Percentiles rank a stretch among this genome's conserved stretches.
phyloP scores from a whole-genome alignment of 35 echinoderm and acorn worm species.

The Ophioderma brevispina region DNA sequence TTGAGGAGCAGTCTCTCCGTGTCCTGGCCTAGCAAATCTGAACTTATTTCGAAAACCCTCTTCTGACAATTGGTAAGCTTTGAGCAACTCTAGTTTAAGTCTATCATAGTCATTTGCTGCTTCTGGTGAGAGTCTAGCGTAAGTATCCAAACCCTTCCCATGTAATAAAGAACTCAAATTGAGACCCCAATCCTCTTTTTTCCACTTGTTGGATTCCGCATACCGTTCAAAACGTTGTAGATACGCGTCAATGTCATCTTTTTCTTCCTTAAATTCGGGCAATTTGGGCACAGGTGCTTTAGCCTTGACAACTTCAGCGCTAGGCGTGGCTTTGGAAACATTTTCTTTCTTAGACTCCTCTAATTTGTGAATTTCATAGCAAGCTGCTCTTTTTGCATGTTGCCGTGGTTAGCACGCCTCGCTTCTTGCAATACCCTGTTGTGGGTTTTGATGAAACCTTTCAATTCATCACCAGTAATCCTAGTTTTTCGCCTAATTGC shows the following conservation, averaged over 20 bases:
- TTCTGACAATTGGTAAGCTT: constrained; percentile 38
- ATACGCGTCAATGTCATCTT: constrained; percentile 71
- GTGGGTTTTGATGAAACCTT: too few relatives aligned
- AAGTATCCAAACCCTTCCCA: constrained; percentile 47
- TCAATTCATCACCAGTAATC: too few relatives aligned
- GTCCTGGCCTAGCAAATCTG: not conserved
- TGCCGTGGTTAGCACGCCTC: too few relatives aligned
- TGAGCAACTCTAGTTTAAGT: constrained; percentile 27
- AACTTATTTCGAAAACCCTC: constrained; percentile 44
- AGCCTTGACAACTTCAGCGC: not conserved
- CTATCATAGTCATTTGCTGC: constrained; percentile 30
- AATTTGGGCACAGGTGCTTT: constrained; percentile 52
- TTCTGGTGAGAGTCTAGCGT: not conserved
- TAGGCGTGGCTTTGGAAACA: not conserved
- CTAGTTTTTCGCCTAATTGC: too few relatives aligned
- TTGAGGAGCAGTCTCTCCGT: constrained; percentile 10
- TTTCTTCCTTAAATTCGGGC: constrained; percentile 48
- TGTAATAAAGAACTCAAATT: constrained; percentile 59
- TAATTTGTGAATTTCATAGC: constrained; percentile 19
- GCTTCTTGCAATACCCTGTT: too few relatives aligned
- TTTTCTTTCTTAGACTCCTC: not conserved
- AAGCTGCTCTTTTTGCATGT: constrained; percentile 28
- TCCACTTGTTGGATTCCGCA: constrained; percentile 36
- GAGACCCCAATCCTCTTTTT: constrained; percentile 45
- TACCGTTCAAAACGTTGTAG: constrained; percentile 64